A percentile compares a stretch with the other conserved stretches of the same genome.
Conservation (phyloP, 2,888 invertebrate genomes). For the Lissocephala sabroskyi region DNA sequence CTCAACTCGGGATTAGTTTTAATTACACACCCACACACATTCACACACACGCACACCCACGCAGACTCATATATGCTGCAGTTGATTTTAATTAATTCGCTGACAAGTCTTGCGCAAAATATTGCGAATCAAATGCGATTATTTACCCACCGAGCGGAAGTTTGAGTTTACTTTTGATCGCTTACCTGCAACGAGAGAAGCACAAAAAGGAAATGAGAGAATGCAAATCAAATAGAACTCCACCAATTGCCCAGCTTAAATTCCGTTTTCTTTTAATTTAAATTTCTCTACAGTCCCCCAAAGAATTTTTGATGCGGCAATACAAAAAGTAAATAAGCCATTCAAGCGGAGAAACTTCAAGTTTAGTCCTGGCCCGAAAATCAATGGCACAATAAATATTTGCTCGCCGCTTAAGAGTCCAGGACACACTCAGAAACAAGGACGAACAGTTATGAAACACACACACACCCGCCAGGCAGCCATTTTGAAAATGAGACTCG, state of each 20-base stretch:
- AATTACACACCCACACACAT: slow-evolving; percentile 30
- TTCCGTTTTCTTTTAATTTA: neutral
- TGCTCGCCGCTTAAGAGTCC: slow-evolving; percentile 52
- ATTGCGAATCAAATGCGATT: slow-evolving; percentile 20
- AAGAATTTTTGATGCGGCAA: slow-evolving; percentile 8
- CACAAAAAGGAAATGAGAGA: slow-evolving; percentile 11
- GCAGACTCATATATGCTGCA: slow-evolving; percentile 23
- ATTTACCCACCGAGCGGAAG: neutral
- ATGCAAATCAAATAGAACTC: slow-evolving; percentile 17
- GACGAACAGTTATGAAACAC: neutral
- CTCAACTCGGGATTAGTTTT: slow-evolving; percentile 49
- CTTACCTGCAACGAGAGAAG: slow-evolving; percentile 31
- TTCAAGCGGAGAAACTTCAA: slow-evolving; percentile 19
- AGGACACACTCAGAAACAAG: neutral
- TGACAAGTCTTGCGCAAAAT: slow-evolving; percentile 20
- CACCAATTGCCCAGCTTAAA: neutral
- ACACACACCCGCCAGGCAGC: slow-evolving; percentile 14
- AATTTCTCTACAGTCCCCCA: neutral
- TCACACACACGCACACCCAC: neutral
- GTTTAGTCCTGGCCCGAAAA: slow-evolving; percentile 45
- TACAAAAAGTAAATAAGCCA: slow-evolving; percentile 34
- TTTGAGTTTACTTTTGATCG: slow-evolving; percentile 1
- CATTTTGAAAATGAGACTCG: slow-evolving; percentile 33
- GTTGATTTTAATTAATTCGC: slow-evolving; percentile 51
- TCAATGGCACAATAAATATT: slow-evolving; percentile 66